Evolutionary conservation across 2,797 vertebrate species (phyloP).

Genomic region (Ficedula albicollis): DNA sequence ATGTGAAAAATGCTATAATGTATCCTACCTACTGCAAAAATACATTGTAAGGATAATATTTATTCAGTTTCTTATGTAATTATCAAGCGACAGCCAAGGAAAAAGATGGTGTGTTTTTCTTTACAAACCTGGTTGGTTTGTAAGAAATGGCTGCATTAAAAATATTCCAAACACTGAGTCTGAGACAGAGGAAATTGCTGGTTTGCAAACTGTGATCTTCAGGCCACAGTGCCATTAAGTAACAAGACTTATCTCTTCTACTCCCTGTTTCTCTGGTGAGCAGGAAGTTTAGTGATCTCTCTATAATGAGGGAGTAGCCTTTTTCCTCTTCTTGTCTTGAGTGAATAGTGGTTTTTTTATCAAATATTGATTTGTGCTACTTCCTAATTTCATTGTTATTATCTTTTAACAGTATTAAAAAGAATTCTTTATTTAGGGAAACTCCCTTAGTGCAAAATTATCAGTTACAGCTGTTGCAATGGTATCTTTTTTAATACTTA

Average conservation of each 20-base stretch:
- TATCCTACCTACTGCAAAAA: background rate
- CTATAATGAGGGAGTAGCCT: background rate
- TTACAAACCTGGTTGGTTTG: background rate
- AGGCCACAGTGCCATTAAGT: background rate
- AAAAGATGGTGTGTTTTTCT: background rate
- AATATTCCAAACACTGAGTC: background rate
- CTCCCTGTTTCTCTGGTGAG: background rate
- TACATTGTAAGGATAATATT: background rate
- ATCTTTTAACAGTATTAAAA: background rate
- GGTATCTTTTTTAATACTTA: background rate
- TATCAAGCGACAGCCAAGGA: background rate
- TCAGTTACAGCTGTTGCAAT: background rate
- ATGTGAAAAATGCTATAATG: background rate
- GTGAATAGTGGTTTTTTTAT: background rate
- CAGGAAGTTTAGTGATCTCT: background rate
- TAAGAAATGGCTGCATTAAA: background rate
- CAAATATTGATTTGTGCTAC: background rate
- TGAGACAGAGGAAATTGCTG: background rate
- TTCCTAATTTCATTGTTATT: background rate
- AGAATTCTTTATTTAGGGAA: background rate
- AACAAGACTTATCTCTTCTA: background rate
- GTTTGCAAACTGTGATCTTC: background rate
- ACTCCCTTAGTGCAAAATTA: background rate
- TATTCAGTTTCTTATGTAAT: background rate
- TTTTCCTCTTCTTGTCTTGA: background rate